Base-by-base conservation (phyloP, 1,140 invertebrate genomes). In the Drosophila nannoptera region DNA sequence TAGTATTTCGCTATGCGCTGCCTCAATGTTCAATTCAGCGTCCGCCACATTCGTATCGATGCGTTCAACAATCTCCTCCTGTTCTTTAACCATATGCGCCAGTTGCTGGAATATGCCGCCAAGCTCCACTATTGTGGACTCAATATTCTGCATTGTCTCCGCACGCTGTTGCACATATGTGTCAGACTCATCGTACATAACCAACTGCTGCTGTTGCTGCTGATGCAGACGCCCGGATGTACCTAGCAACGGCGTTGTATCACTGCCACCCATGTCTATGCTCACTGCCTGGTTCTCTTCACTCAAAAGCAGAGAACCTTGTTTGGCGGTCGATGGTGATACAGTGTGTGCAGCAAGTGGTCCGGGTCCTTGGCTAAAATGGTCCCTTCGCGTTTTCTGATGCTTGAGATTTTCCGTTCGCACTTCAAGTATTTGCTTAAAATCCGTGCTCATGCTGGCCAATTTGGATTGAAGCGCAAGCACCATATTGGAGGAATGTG, bases 61-160 rank as follows among this genome's bases (percentile, higher is more conserved):
- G 89, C 98, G 94, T 78, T 97, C 96, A 14, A 99, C 98, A 91
- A 98, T 96, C 92, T 99, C 98, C 90, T 99, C 98, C 91, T 99
- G 99, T 90, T 99, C 98, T 89, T 99, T 98, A 22, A 99, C 98
- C 97, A 99, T 98, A 87, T 97, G 95, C 14, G 98, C 98, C 71
- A 99, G 91, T 89, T 99, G 98, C 87, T 97, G 96, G 89, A 99
- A 99, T 88, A 99, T 99, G 43, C 96, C 96, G 5, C 98, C 98
- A n/a, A 99, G 90, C 91, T 99, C 98, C 11, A 99, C 97, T 87
- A 99, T 99, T 32, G 98, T 99, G 8, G 96, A 97, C 90, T 99
- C 98, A 86, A 99, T 99, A 89, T 97, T 99, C 90, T 99, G 97
- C 97, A 99, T 99, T 0, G 98, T 98, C 88, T 98, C 97, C 36